A percentile compares a stretch with the other conserved stretches of the same genome.
Evolutionary conservation across 2,113 vertebrate genomes (phyloP).

Genomic region (Bos indicus): DNA sequence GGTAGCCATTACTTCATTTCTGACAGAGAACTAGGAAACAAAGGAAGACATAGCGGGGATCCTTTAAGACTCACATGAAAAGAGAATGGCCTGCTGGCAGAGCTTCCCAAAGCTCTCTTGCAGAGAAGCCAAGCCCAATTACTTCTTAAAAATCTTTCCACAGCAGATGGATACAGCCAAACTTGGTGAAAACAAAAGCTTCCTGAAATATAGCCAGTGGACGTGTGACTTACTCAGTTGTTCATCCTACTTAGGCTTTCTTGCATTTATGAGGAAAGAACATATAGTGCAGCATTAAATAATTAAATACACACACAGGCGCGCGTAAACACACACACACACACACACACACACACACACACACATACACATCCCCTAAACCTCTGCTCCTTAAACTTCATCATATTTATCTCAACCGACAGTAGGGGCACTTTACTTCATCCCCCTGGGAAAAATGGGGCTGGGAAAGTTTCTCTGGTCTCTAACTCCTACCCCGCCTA

Average conservation of each 20-base stretch:
- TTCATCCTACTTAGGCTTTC: neutral
- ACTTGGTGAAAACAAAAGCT: slow-evolving; percentile 64
- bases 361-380: neutral
- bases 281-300: neutral
- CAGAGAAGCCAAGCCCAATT: slow-evolving; percentile 75
- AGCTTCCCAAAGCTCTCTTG: slow-evolving; percentile 67
- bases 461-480: neutral
- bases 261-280: neutral
- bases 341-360: no score
- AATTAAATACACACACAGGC: neutral
- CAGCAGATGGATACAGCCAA: slow-evolving; percentile 56
- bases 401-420: neutral
- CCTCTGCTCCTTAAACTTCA: neutral
- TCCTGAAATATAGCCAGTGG: slow-evolving; percentile 44
- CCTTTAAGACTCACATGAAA: slow-evolving; percentile 77
- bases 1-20: slow-evolving; percentile 99
- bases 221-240: neutral
- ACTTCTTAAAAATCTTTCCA: slow-evolving; percentile 72
- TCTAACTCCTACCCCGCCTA: neutral
- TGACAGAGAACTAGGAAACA: slow-evolving; percentile 95
- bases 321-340: accelerated
- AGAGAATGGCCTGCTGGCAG: slow-evolving; percentile 74
- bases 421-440: neutral
- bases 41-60: slow-evolving; percentile 79
- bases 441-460: neutral